These are phyloP conservation scores for Eulemur coronatus DNA, from an alignment of 2,797 vertebrate genomes.

Conservation along the genomic window DNA sequence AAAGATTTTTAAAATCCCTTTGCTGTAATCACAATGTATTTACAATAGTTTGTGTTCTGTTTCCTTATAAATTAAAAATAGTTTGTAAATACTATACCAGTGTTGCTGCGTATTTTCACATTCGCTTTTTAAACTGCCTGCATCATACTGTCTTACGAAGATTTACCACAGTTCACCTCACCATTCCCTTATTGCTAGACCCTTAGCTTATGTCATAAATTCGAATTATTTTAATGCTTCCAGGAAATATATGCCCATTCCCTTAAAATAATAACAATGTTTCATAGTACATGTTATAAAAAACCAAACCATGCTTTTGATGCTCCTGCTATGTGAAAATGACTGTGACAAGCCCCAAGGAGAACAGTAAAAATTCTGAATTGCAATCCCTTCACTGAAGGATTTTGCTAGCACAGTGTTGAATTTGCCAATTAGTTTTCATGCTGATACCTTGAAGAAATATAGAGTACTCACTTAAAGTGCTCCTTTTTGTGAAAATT, in stretches of 20 bases:
- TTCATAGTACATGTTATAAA: neutral
- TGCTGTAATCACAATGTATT: neutral
- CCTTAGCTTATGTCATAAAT: neutral
- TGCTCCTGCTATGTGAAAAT: neutral
- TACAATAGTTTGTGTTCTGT: neutral
- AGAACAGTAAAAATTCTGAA: neutral
- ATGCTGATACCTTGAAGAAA: neutral
- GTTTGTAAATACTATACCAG: neutral
- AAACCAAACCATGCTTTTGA: neutral
- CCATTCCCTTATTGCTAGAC: neutral
- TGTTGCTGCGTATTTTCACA: neutral
- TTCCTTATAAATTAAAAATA: neutral
- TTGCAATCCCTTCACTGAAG: neutral
- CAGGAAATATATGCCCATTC: neutral
- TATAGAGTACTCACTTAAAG: neutral
- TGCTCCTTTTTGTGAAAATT: conserved; percentile 16
- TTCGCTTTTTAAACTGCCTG: neutral
- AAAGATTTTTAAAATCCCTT: neutral
- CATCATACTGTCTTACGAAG: neutral
- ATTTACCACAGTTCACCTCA: neutral
- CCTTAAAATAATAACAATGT: neutral
- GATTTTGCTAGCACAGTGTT: neutral
- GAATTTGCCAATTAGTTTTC: neutral
- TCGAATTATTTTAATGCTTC: neutral
- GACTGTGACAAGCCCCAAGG: neutral